Evolutionary conservation across 2,113 vertebrate species (phyloP).

Genomic region (Rhadina sibilatrix): DNA sequence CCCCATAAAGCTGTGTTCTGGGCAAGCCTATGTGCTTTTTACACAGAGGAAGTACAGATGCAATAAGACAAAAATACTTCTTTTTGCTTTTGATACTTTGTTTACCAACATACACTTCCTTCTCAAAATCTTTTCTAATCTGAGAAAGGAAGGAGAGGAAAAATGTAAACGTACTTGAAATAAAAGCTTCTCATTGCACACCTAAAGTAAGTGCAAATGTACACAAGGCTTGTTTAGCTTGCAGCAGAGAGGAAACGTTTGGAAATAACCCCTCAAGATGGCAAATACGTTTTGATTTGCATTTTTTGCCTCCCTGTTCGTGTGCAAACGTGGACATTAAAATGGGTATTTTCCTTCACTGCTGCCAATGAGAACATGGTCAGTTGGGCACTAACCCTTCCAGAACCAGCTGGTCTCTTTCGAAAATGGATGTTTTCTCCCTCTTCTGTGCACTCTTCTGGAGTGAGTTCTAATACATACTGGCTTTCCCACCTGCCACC

Average conservation of each 20-base stretch:
- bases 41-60: neutral
- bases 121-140: constrained; percentile 32
- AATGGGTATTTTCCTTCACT: constrained; percentile 23
- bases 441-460: neutral
- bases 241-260: neutral
- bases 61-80: neutral
- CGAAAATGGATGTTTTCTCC: neutral
- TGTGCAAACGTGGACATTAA: constrained; percentile 24
- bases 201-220: constrained; percentile 22
- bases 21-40: neutral
- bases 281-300: constrained; percentile 55
- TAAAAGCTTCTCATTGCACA: constrained; percentile 29
- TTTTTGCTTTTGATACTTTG: neutral
- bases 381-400: neutral
- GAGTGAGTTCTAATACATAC: neutral
- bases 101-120: constrained; percentile 32
- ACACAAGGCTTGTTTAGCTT: constrained; percentile 46
- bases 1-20: neutral
- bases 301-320: neutral
- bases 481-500: neutral
- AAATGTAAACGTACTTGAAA: neutral
- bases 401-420: neutral
- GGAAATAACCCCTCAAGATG: constrained; percentile 38
- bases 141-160: constrained; percentile 41
- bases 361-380: neutral